Conservation (phyloP, 2,888 invertebrate species). For the Diplolepis rosae region DNA sequence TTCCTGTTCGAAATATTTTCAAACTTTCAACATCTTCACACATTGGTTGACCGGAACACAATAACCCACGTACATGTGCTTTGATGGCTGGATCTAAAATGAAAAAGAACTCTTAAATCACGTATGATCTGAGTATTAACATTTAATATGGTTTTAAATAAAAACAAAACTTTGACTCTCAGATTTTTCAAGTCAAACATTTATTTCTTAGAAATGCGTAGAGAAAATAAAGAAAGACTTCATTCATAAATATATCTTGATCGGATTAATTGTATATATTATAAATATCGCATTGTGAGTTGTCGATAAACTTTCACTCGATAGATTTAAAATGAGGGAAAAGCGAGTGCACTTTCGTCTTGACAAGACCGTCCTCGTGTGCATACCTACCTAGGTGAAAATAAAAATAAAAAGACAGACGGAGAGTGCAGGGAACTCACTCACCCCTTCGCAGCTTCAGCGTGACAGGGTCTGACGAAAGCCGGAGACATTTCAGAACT, state of each 20-base stretch:
- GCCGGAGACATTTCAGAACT: constrained; percentile 95
- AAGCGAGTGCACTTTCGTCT: constrained; percentile 27
- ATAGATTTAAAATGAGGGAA: constrained; percentile 11
- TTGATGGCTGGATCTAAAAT: constrained; percentile 89
- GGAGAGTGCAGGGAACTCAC: constrained; percentile 61
- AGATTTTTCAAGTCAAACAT: no score
- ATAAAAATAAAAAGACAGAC: constrained; percentile 26
- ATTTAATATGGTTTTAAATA: no score
- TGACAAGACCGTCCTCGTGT: constrained; percentile 16
- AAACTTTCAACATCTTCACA: constrained; percentile 70
- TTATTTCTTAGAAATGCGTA: no score
- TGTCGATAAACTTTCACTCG: constrained; percentile 2
- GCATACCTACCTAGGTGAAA: constrained; percentile 19
- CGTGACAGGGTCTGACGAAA: constrained; percentile 92
- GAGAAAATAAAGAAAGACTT: no score
- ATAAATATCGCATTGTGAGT: neutral
- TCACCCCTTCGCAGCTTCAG: constrained; percentile 93
- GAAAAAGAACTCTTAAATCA: constrained; percentile 23
- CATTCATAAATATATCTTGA: neutral
- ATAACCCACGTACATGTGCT: constrained; percentile 84
- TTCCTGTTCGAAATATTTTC: constrained; percentile 39
- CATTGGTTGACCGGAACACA: constrained; percentile 76
- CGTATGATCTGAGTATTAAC: neutral
- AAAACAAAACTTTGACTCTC: no score
- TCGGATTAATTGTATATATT: neutral